Conservation (phyloP, 2,113 vertebrate genomes). For the Atherinomorus stipes region DNA sequence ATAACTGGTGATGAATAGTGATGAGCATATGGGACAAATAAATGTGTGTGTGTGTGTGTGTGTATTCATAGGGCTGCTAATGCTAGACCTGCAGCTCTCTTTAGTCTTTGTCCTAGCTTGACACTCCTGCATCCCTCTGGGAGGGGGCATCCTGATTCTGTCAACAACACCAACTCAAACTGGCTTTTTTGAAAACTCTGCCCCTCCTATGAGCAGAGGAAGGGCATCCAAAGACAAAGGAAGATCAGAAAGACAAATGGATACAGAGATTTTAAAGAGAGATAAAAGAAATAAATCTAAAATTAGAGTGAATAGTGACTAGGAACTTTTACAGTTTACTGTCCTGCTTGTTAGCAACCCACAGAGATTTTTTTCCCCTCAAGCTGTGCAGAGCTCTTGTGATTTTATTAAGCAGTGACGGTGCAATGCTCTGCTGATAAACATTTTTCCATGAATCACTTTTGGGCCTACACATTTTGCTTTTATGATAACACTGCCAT, state of each 20-base stretch:
- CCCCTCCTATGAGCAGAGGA: slow-evolving; percentile 30
- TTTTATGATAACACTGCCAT: slow-evolving; percentile 58
- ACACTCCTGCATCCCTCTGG: slow-evolving; percentile 56
- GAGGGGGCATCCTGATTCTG: slow-evolving; percentile 69
- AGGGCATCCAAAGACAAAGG: slow-evolving; percentile 34
- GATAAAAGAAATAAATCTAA: slow-evolving; percentile 36
- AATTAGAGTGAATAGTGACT: not conserved
- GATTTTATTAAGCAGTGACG: slow-evolving; percentile 53
- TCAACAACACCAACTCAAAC: slow-evolving; percentile 48
- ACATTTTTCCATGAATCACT: slow-evolving; percentile 37
- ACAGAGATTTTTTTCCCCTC: slow-evolving; percentile 15
- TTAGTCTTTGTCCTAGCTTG: slow-evolving; percentile 48
- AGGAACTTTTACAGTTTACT: slow-evolving; percentile 19
- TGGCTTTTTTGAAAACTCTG: slow-evolving; percentile 25
- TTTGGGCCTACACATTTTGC: slow-evolving; percentile 52
- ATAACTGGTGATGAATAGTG: slow-evolving; percentile 71
- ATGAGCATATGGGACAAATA: slow-evolving; percentile 71
- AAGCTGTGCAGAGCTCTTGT: slow-evolving; percentile 31
- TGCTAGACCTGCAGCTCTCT: slow-evolving; percentile 41
- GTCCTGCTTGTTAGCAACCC: slow-evolving; percentile 21
- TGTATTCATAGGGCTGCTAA: slow-evolving; percentile 35
- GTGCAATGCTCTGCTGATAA: slow-evolving; percentile 30
- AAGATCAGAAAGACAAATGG: slow-evolving; percentile 25
- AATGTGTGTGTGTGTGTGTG: slow-evolving; percentile 37
- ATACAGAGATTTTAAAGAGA: slow-evolving; percentile 33